These are phyloP conservation scores for Oscheius myriophilus DNA, from an alignment of 2,888 invertebrate species.

Conservation along the genomic window DNA sequence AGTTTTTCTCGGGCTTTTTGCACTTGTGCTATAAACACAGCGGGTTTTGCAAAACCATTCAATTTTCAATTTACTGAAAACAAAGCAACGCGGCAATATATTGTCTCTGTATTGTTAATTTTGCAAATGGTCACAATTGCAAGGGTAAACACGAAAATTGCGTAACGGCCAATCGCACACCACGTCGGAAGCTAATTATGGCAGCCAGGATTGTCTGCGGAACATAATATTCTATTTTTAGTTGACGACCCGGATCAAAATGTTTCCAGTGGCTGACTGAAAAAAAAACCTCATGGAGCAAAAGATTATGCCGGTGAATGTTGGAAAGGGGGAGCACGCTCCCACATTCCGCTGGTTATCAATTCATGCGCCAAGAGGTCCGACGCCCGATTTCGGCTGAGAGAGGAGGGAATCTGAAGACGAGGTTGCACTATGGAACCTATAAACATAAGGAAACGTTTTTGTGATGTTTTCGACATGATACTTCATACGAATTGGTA, in stretches of 20 bases:
- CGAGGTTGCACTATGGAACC: not conserved
- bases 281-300: too few species aligned
- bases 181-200: not conserved
- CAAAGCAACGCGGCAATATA: too few species aligned
- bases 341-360: conserved; percentile 10
- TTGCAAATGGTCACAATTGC: too few species aligned
- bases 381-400: conserved; percentile 1
- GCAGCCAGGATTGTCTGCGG: not conserved
- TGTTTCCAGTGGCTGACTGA: not conserved
- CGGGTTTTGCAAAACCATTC: too few species aligned
- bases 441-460: not conserved
- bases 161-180: not conserved
- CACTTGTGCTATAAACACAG: too few species aligned
- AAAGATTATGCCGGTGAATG: too few species aligned
- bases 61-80: too few species aligned
- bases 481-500: too few species aligned
- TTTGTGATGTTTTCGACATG: not conserved
- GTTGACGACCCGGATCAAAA: not conserved
- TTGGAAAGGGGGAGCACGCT: not conserved
- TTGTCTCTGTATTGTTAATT: too few species aligned
- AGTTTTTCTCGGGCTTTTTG: too few species aligned
- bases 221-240: not conserved
- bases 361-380: conserved; percentile 18
- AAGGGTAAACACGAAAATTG: not conserved
- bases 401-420: conserved; percentile 4